Percentiles rank a stretch among this genome's conserved stretches.
Evolutionary conservation across 2,113 vertebrate species (phyloP).

Genomic region (Rostratula benghalensis): DNA sequence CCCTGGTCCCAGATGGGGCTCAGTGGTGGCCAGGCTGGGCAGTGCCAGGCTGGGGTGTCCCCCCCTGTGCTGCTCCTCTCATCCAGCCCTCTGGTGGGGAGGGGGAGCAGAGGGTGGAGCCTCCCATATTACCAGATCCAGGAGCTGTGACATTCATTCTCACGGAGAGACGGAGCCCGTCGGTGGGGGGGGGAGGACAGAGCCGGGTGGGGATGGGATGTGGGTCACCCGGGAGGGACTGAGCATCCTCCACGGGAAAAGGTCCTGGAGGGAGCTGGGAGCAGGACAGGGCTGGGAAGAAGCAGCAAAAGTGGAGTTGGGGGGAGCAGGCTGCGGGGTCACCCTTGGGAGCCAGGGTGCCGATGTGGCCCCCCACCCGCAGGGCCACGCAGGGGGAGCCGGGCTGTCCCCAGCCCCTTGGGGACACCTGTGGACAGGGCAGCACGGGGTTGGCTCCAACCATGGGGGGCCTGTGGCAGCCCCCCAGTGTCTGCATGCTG

Average conservation of each 20-base stretch:
- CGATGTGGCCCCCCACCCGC: accelerated
- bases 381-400: background rate
- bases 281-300: background rate
- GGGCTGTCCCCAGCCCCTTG: background rate
- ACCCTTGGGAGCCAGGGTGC: background rate
- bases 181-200: background rate
- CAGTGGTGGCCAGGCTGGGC: background rate
- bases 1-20: background rate
- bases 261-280: background rate
- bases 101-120: constrained; percentile 31
- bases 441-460: background rate
- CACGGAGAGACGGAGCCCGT: background rate
- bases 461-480: background rate
- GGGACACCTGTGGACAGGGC: accelerated
- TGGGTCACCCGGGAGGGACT: accelerated
- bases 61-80: background rate
- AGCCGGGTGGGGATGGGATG: background rate
- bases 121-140: background rate
- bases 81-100: background rate
- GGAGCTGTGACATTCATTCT: background rate
- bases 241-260: background rate
- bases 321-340: background rate
- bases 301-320: accelerated
- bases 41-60: background rate
- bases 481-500: background rate